Evolutionary conservation across 2,797 vertebrate genomes (phyloP), one percentile per base, ranked within the genome.

Genomic region (Pelochelys cantorii): DNA sequence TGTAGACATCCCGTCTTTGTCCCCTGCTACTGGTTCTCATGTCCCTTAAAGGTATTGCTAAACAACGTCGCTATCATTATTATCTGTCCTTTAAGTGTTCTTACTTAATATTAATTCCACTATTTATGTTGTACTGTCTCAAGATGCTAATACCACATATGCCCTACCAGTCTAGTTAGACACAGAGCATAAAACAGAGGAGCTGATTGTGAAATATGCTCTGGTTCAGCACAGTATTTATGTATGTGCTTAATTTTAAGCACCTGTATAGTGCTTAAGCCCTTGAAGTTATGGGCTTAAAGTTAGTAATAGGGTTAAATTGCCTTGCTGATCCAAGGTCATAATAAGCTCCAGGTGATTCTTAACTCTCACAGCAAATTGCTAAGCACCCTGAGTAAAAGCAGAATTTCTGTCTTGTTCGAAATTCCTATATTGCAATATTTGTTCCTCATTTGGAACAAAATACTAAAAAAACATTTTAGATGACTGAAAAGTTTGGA

Each of bases 391-490:
- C 48, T 2, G 1, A 85, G 11, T 12, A 79, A 79, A 59, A 71
- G 29, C 55, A 83, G 55, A 62, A 81, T 54, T 52, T 93, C 12
- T 27, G 53, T 10, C 80, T 48, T n/a, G 77, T 37, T 53, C 17
- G 86, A 83, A 22, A 91, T 10, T 53, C 68, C 62, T 1, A 6
- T 84, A 93, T 42, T 65, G 82, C 57, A 68, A 84, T 82, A 86
- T 81, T 91, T 74, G 37, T 65, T 90, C 37, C 88, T 27, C 84
- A 92, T 92, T 91, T 83, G 94, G 62, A 34, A 54, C 10, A 91
- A 93, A 96, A 88, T 1, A 8, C 84, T 55, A 90, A 92, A 87
- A 92, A 86, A 65, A 65, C 83, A 87, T 89, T 94, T 94, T 2
- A 1, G 84, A 11, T 88, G 71, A 93, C 59, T 59, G 82, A 94